Conservation (phyloP, 2,888 invertebrate species). For the Scaeva pyrastri region DNA sequence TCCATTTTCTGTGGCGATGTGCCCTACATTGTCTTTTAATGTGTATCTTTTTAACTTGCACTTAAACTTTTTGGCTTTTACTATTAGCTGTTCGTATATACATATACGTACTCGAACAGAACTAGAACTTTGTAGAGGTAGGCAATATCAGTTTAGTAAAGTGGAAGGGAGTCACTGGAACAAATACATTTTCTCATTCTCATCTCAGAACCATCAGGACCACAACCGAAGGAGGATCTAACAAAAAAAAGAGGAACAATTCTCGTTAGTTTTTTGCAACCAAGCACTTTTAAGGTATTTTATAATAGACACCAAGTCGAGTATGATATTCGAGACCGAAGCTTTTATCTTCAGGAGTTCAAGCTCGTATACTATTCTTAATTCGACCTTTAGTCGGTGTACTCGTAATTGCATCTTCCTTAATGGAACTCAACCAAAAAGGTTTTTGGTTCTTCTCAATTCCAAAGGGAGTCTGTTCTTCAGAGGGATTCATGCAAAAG, state of each 20-base stretch:
- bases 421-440: constrained; percentile 11
- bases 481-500: neutral
- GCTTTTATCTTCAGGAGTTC: constrained; percentile 35
- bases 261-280: neutral
- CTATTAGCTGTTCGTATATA: constrained; percentile 7
- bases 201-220: no score
- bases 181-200: constrained; percentile 5
- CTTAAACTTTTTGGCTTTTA: constrained; percentile 27
- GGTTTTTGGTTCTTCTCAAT: neutral
- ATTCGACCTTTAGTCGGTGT: constrained; percentile 5
- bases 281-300: neutral
- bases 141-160: neutral
- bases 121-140: neutral
- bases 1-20: neutral
- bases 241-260: neutral
- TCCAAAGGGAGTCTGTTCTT: neutral
- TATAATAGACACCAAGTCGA: neutral
- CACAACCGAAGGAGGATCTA: neutral
- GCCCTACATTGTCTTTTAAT: constrained; percentile 29
- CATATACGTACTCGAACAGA: no score
- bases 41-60: constrained; percentile 36
- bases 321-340: neutral
- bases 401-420: constrained; percentile 15
- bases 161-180: constrained; percentile 9
- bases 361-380: neutral